A percentile compares a stretch with the other conserved stretches of the same genome.
phyloP scores from a whole-genome alignment of 1,140 invertebrate genomes.

The Drosophila orena region DNA sequence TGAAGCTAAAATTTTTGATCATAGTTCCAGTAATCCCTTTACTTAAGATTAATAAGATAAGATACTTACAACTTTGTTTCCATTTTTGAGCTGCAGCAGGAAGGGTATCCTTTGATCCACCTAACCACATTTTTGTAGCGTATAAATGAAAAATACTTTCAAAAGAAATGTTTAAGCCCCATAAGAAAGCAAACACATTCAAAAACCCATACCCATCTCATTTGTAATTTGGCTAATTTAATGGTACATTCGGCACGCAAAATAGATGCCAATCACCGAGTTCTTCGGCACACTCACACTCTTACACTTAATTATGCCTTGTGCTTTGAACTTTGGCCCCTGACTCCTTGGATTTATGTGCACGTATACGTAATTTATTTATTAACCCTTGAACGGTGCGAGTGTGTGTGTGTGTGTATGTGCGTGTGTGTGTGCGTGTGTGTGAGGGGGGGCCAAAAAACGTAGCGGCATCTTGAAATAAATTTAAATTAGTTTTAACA shows the following conservation, averaged over 20 bases:
- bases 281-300: conserved; percentile 17
- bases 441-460: conserved; percentile 20
- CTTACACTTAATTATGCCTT: conserved; percentile 53
- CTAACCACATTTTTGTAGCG: too few relatives aligned
- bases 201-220: conserved; percentile 8
- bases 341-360: conserved; percentile 72
- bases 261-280: conserved; percentile 69
- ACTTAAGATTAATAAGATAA: too few relatives aligned
- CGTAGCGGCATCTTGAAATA: conserved; percentile 73
- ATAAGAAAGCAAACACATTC: too few relatives aligned
- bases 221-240: conserved; percentile 74
- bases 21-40: too few relatives aligned
- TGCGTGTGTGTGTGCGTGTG: not conserved
- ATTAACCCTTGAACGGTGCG: conserved; percentile 74
- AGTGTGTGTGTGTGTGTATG: not conserved
- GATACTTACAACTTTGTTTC: too few relatives aligned
- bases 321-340: conserved; percentile 64
- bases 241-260: conserved; percentile 64
- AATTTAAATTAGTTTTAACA: conserved; percentile 84
- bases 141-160: not conserved
- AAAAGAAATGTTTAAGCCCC: too few relatives aligned
- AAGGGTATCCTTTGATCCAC: not conserved
- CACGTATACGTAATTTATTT: conserved; percentile 83
- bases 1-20: too few relatives aligned
- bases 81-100: not conserved